phyloP scores from a whole-genome alignment of 2,888 invertebrate genomes.

The Diploptera punctata region DNA sequence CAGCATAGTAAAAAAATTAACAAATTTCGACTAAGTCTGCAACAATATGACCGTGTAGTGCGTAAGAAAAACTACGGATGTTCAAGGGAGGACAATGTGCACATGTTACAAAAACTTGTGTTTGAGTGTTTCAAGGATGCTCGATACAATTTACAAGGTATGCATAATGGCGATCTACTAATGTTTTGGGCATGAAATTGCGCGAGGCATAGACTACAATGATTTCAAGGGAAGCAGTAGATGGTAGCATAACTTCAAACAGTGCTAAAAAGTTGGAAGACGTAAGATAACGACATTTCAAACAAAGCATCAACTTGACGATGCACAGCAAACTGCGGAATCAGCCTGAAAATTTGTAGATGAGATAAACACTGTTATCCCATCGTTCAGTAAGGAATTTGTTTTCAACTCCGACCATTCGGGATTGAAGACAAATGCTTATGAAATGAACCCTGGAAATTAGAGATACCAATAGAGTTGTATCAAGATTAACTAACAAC shows the following conservation, averaged over 20 bases:
- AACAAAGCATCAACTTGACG: too few species aligned
- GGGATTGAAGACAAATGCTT: neutral
- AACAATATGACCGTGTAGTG: neutral
- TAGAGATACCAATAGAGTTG: neutral
- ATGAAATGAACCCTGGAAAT: neutral
- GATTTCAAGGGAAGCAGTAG: too few species aligned
- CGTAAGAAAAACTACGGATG: conserved; percentile 10
- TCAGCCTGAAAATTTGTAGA: conserved; percentile 4
- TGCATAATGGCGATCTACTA: neutral
- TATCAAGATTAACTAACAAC: too few species aligned
- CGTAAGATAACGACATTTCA: neutral
- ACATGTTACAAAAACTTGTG: conserved; percentile 9
- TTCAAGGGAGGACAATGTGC: conserved; percentile 5
- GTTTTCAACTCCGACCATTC: neutral
- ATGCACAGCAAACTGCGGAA: too few species aligned
- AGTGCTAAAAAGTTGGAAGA: neutral
- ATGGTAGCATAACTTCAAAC: neutral
- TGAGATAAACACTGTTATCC: conserved; percentile 6
- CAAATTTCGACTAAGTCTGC: neutral
- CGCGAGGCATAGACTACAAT: neutral
- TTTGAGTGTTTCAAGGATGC: neutral
- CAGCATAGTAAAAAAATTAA: neutral
- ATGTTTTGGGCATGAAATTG: neutral
- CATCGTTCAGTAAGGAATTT: too few species aligned
- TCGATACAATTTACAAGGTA: neutral